Evolutionary conservation across 2,797 vertebrate species (phyloP).

Genomic region (Oreochromis mossambicus): DNA sequence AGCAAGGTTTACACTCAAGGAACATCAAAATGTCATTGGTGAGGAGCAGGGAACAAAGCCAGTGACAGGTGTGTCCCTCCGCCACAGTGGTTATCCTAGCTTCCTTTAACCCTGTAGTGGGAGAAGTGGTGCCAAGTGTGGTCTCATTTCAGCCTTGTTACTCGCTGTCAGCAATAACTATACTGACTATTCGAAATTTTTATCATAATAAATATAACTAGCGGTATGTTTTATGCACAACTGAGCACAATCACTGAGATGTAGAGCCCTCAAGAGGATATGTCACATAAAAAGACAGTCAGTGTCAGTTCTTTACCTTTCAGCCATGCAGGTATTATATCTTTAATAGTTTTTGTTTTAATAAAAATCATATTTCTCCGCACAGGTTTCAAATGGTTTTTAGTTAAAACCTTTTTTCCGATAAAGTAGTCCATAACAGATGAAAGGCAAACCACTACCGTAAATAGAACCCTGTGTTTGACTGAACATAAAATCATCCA

Average conservation of each 20-base stretch:
- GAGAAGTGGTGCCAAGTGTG: not conserved
- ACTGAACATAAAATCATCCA: constrained; percentile 53
- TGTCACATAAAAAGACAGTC: not conserved
- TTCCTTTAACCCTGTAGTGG: constrained; percentile 27
- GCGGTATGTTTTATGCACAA: not conserved
- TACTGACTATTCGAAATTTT: not conserved
- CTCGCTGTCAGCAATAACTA: not conserved
- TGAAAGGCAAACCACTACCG: constrained; percentile 64
- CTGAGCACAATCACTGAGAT: not conserved
- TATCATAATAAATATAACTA: not conserved
- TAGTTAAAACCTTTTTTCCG: not conserved
- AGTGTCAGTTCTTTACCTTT: not conserved
- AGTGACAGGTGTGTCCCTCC: constrained; percentile 65
- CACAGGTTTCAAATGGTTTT: not conserved
- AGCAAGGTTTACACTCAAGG: constrained; percentile 3
- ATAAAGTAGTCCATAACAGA: constrained; percentile 57
- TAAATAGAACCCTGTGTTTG: constrained; percentile 61
- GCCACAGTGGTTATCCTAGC: constrained; percentile 5
- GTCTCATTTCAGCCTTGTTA: not conserved
- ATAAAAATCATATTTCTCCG: not conserved
- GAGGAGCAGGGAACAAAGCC: constrained; percentile 34
- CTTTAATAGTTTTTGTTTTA: not conserved
- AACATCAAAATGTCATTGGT: constrained; percentile 57
- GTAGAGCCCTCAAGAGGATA: not conserved
- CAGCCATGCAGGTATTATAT: not conserved